Conservation (phyloP, 2,888 invertebrate species). For the Ophion slaviceki region DNA sequence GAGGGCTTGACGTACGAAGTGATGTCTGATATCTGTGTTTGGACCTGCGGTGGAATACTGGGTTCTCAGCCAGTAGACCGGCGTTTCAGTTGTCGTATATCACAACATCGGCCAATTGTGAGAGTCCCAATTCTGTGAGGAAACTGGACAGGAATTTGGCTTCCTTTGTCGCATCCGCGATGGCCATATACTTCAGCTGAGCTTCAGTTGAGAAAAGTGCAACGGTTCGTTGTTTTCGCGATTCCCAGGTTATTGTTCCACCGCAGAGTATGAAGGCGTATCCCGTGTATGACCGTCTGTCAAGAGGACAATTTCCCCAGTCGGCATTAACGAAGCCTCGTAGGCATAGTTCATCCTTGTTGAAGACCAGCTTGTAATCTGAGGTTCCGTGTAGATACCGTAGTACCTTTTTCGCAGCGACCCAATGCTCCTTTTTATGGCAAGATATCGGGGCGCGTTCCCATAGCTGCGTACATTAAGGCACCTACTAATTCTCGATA, state of each 20-base stretch:
- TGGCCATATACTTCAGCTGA: slow-evolving; percentile 55
- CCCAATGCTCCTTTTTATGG: slow-evolving; percentile 67
- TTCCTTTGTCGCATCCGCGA: slow-evolving; percentile 45
- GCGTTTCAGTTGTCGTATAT: slow-evolving; percentile 57
- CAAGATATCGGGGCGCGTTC: slow-evolving; percentile 63
- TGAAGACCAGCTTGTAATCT: slow-evolving; percentile 66
- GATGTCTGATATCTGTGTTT: slow-evolving; percentile 58
- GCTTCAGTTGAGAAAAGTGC: slow-evolving; percentile 57
- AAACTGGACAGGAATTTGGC: slow-evolving; percentile 28
- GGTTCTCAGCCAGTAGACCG: slow-evolving; percentile 40
- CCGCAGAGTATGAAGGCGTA: slow-evolving; percentile 49
- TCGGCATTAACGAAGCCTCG: slow-evolving; percentile 74
- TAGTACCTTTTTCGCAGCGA: slow-evolving; percentile 73
- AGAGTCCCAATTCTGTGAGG: slow-evolving; percentile 14
- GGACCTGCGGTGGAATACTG: slow-evolving; percentile 48
- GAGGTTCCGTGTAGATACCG: slow-evolving; percentile 72
- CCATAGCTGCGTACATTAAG: slow-evolving; percentile 63
- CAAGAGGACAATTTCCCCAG: slow-evolving; percentile 65
- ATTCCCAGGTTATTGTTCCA: slow-evolving; percentile 47
- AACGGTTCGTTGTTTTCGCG: slow-evolving; percentile 54
- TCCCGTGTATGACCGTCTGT: slow-evolving; percentile 63
- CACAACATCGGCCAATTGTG: neutral
- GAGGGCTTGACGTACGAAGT: slow-evolving; percentile 50
- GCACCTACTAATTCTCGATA: slow-evolving; percentile 66
- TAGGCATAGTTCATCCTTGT: slow-evolving; percentile 38